These are phyloP conservation scores for Drosophila buzzatii DNA, from an alignment of 2,888 invertebrate genomes.

Conservation along the genomic window DNA sequence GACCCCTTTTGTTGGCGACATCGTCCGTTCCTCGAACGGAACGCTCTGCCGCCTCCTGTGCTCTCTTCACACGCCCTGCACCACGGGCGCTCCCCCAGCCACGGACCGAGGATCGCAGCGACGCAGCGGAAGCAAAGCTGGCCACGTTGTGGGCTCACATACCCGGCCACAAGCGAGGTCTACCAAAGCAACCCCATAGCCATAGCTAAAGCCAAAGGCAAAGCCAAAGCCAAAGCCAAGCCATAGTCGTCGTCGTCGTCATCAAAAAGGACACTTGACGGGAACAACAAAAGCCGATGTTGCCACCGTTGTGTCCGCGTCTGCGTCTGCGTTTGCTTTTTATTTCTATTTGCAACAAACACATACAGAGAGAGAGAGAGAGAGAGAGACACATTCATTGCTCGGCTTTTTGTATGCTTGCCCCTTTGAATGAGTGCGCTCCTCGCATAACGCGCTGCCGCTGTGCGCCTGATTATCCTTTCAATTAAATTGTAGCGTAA, in stretches of 20 bases:
- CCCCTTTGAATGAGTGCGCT: slow-evolving; percentile 56
- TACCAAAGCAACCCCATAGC: slow-evolving; percentile 82
- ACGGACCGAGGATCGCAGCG: slow-evolving; percentile 55
- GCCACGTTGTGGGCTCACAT: slow-evolving; percentile 81
- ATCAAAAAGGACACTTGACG: slow-evolving; percentile 79
- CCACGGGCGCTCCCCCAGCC: slow-evolving; percentile 53
- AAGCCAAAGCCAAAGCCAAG: slow-evolving; percentile 10
- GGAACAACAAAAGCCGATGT: slow-evolving; percentile 75
- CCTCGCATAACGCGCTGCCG: slow-evolving; percentile 57
- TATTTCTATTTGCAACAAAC: slow-evolving; percentile 71
- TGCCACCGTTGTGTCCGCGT: slow-evolving; percentile 50
- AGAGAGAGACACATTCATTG: slow-evolving; percentile 33
- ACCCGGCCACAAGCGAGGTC: slow-evolving; percentile 83
- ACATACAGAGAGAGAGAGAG: background rate
- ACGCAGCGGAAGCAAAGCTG: slow-evolving; percentile 63
- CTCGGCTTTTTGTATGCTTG: slow-evolving; percentile 59
- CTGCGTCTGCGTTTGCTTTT: slow-evolving; percentile 48
- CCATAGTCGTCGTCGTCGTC: slow-evolving; percentile 40
- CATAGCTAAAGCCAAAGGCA: slow-evolving; percentile 11
- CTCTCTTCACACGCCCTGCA: slow-evolving; percentile 64
- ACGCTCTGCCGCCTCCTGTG: slow-evolving; percentile 40
- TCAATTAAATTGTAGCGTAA: slow-evolving; percentile 83
- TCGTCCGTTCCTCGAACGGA: slow-evolving; percentile 19
- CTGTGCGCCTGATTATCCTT: slow-evolving; percentile 82
- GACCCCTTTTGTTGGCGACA: slow-evolving; percentile 50